Base-by-base conservation (phyloP, 2,113 vertebrate genomes). In the Natator depressus region DNA sequence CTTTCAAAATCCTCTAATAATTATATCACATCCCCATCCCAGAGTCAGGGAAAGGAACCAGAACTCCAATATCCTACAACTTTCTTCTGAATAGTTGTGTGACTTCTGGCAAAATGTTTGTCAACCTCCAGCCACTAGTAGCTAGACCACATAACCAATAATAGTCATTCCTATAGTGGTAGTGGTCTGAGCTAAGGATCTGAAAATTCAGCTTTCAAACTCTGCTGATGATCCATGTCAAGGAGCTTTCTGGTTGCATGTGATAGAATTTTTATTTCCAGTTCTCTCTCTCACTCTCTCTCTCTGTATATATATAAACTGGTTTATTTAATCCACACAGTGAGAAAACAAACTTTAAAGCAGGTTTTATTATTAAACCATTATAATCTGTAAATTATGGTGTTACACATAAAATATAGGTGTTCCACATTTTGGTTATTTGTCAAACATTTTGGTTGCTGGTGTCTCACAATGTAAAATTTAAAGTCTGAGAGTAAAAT, bases 91-190 rank as follows among this genome's bases (percentile, higher is more conserved):
- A 76, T 76, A 27, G 75, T 42, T 76, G 42, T 81, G 59, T 75
- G 8, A 25, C 0, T 69, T 59, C 65, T 10, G 6, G 81, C 49
- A 96, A 97, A 94, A 62, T 27, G 85, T 90, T 83, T 95, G 47
- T 93, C 85, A 92, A 8, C 29, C 9, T 95, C 85, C 93, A 24
- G 96, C 95, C n/a, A 96, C 94, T 96, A 96, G 96, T 85, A 96
- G 94, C 93, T 24, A 38, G 25, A 53, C 4, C 24, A 1, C 35
- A 47, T 46, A 57, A 47, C 84, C 88, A 0, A 8, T 5, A 13
- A 89, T 82, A 79, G 84, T 65, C 10, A 9, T 16, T 25, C 22
- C 24, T 10, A 54, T 54, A 4, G 25, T 82, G 0, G 24, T 82
- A 84, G 38, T 31, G 10, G 59, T 38, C 5, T 22, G 29, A 16